Evolutionary conservation across 1,140 invertebrate genomes (phyloP).

Genomic region (Proctacanthus coquilletti): DNA sequence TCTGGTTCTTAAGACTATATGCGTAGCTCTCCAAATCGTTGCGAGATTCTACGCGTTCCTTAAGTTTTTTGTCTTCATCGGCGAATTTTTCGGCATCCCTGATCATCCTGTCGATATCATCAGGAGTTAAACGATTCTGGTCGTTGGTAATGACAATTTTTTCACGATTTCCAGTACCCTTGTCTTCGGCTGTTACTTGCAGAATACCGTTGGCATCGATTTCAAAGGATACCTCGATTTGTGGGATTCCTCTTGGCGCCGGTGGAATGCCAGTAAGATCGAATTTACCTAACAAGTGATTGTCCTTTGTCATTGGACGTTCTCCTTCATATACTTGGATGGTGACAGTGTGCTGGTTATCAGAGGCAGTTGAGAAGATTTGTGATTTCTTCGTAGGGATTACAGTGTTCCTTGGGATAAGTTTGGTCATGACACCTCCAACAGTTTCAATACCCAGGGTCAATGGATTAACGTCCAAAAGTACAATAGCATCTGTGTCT

Average conservation of each 20-base stretch:
- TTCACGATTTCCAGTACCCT: conserved; percentile 95
- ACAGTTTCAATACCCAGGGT: conserved; percentile 99
- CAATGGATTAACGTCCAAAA: conserved; percentile 94
- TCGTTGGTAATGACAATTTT: conserved; percentile 99
- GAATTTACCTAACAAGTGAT: conserved; percentile 94
- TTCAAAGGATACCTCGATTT: conserved; percentile 98
- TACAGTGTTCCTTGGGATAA: conserved; percentile 95
- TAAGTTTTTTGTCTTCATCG: conserved; percentile 95
- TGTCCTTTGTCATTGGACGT: conserved; percentile 98
- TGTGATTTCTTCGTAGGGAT: conserved; percentile 99
- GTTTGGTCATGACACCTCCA: conserved; percentile 98
- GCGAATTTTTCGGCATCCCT: conserved; percentile 97
- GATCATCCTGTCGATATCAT: conserved; percentile 98
- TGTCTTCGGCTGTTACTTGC: conserved; percentile 93
- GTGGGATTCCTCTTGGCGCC: conserved; percentile 93
- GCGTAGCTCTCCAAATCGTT: conserved; percentile 95
- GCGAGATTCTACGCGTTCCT: conserved; percentile 90
- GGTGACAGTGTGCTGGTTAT: conserved; percentile 98
- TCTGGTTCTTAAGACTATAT: conserved; percentile 95
- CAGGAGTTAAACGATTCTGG: conserved; percentile 89
- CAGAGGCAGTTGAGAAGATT: conserved; percentile 97
- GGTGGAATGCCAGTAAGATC: conserved; percentile 97
- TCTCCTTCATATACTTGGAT: conserved; percentile 98
- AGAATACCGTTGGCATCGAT: conserved; percentile 98
- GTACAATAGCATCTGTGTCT: conserved; percentile 90